A percentile compares a stretch with the other conserved stretches of the same genome.
Conservation (phyloP, 2,113 vertebrate species). For the Paracanthobrama guichenoti region DNA sequence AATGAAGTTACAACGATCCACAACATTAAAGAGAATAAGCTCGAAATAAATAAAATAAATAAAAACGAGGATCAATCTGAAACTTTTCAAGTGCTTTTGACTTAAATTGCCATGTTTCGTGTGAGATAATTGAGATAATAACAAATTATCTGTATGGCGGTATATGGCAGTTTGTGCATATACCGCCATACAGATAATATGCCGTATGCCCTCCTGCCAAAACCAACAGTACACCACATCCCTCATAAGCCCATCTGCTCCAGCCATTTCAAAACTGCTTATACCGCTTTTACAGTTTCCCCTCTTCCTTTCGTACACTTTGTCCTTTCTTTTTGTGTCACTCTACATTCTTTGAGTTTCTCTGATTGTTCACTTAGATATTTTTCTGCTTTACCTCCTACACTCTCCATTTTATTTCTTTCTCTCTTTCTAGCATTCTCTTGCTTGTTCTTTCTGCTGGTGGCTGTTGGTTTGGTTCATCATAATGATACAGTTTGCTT, state of each 20-base stretch:
- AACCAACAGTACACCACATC: slow-evolving; percentile 19
- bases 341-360: neutral
- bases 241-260: neutral
- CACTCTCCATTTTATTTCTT: neutral
- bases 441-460: neutral
- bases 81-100: too few relatives aligned
- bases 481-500: neutral
- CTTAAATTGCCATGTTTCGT: too few relatives aligned
- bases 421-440: slow-evolving; percentile 4
- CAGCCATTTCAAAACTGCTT: neutral
- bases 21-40: too few relatives aligned
- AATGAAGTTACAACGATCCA: too few relatives aligned
- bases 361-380: neutral
- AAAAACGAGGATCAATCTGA: too few relatives aligned
- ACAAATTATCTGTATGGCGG: too few relatives aligned
- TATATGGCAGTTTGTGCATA: neutral
- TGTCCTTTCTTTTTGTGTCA: neutral
- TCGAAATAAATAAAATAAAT: too few relatives aligned
- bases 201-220: neutral
- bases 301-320: slow-evolving; percentile 8
- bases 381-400: neutral
- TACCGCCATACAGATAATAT: too few relatives aligned
- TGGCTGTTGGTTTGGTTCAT: neutral
- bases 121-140: too few relatives aligned
- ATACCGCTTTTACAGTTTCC: neutral